Conservation (phyloP, 2,113 vertebrate genomes). For the Anolis sagrei region DNA sequence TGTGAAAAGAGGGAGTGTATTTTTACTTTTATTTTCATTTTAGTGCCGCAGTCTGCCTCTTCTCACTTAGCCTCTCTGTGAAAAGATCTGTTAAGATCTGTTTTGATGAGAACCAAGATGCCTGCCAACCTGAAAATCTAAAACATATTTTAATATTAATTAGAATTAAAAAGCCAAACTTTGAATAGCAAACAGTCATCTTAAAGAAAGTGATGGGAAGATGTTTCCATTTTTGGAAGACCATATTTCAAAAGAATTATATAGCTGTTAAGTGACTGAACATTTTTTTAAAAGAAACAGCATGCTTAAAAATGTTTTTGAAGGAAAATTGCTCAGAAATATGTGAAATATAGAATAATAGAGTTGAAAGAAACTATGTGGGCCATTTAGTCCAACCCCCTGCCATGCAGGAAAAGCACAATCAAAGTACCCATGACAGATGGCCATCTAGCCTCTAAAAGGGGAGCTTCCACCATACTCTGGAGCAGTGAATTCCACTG, state of each 20-base stretch:
- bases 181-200: not conserved
- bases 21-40: conserved; percentile 5
- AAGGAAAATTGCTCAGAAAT: not conserved
- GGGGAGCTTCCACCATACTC: too few relatives aligned
- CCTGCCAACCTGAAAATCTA: not conserved
- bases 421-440: too few relatives aligned
- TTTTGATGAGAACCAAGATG: not conserved
- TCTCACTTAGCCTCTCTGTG: not conserved
- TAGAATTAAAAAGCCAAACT: not conserved
- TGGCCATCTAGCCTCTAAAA: too few relatives aligned
- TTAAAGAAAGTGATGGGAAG: conserved; percentile 5
- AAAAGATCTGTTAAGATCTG: not conserved
- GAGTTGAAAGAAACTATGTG: not conserved
- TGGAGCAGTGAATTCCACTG: too few relatives aligned
- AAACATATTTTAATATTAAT: conserved; percentile 21
- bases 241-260: not conserved
- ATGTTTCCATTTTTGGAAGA: not conserved
- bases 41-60: not conserved
- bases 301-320: conserved; percentile 14
- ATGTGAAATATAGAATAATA: not conserved
- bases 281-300: not conserved
- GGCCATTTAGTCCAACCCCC: too few relatives aligned
- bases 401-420: too few relatives aligned
- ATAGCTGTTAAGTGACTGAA: not conserved
- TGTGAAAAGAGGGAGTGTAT: conserved; percentile 2